A percentile compares a stretch with the other conserved stretches of the same genome.
Conservation (phyloP, 2,888 invertebrate species). For the Drosophila rubida region DNA sequence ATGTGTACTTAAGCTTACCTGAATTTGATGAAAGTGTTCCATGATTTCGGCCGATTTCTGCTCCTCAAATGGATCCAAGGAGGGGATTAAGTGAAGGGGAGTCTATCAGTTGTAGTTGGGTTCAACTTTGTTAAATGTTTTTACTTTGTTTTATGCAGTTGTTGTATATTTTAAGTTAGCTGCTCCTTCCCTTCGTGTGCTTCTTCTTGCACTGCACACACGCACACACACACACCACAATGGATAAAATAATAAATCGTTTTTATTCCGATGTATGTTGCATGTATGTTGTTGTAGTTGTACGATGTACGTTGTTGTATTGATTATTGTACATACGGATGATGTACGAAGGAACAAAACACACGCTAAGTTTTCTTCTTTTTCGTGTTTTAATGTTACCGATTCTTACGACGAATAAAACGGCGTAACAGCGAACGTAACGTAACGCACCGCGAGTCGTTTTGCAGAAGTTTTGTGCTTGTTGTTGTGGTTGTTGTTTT, state of each 20-base stretch:
- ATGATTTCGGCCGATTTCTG: conserved; percentile 61
- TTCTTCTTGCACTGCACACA: conserved; percentile 55
- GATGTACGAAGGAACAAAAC: conserved; percentile 36
- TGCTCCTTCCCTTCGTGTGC: conserved; percentile 24
- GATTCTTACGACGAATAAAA: conserved; percentile 56
- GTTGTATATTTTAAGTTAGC: conserved; percentile 32
- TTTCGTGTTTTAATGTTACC: conserved; percentile 33
- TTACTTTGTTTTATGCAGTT: neutral
- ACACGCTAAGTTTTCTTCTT: conserved; percentile 38
- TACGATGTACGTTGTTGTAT: conserved; percentile 56
- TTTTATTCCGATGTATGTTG: conserved; percentile 58
- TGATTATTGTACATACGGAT: conserved; percentile 63
- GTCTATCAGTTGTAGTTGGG: conserved; percentile 7
- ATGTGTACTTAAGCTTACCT: conserved; percentile 80
- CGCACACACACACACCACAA: conserved; percentile 51
- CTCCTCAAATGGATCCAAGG: conserved; percentile 5
- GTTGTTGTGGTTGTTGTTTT: conserved; percentile 62
- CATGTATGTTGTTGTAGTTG: neutral
- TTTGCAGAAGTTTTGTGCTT: conserved; percentile 29
- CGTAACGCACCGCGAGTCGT: conserved; percentile 50
- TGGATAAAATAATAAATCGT: conserved; percentile 49
- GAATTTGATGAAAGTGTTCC: conserved; percentile 85
- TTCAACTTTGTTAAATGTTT: conserved; percentile 30
- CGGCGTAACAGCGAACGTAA: conserved; percentile 55
- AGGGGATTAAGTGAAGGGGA: neutral